Base-by-base conservation (phyloP, 23 tunicate genomes). In the Phallusia fumigata region DNA sequence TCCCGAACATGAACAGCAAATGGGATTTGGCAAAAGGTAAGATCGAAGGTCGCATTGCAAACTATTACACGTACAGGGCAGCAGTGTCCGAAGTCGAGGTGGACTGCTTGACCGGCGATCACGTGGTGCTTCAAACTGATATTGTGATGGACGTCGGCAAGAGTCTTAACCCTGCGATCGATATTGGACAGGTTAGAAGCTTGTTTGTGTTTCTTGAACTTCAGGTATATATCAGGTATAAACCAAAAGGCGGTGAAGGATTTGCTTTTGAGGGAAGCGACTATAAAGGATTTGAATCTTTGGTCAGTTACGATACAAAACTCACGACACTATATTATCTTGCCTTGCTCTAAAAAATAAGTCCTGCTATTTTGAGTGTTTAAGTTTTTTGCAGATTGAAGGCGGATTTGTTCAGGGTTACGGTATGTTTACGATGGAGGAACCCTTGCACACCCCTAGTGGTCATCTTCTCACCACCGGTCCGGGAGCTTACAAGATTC, bases 401-500 rank as follows among this genome's bases (percentile, higher is more conserved):
- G 93, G 98, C 18, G 98, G 87, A 74, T 93, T 93, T 65, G 51
- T 84, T 19, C 93, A 93, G 82, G 94, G 93, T 21, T 88, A 88
- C 82, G 98, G 98, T 36, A 30, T 93, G 88, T 36, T 85, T 53
- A 86, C 88, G 0, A 30, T 93, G 58, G 98, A 93, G 78, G 94
- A 93, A 82, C 78, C 84, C 22, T 52, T 93, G 33, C 79, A 88
- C 83, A 51, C 90, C 52, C 79, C 89, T 10, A 33, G 58, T 33
- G 98, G 98, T 28, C 78, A 79, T 30, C 24, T 93, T 35, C 58
- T 92, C 31, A 91, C 93, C 22, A 35, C 78, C 12, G 98, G 98
- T 16, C 93, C 98, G 33, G 98, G 93, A 52, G 81, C 93, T 72
- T 93, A 93, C 86, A 93, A 93, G 81, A 93, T 93, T 40, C 98